Conservation (phyloP, 2,113 vertebrate genomes). For the Tetraodon nigroviridis region DNA sequence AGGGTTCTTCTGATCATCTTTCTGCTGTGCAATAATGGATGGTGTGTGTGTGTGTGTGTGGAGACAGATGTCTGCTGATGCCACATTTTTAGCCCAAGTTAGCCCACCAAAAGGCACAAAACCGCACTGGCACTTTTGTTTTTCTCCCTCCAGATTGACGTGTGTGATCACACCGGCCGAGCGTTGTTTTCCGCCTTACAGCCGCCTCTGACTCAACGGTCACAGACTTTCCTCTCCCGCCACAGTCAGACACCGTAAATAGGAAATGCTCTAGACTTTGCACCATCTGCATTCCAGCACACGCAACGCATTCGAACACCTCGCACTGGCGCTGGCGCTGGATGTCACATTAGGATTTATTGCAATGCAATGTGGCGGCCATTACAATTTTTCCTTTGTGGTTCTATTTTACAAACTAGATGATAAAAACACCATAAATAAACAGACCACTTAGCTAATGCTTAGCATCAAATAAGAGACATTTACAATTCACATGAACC, state of each 20-base stretch:
- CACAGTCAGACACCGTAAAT: constrained; percentile 26
- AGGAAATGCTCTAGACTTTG: constrained; percentile 3
- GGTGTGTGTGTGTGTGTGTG: constrained; percentile 12
- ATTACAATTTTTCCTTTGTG: constrained; percentile 78
- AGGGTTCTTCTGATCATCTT: constrained; percentile 71
- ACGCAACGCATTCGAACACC: neutral
- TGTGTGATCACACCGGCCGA: constrained; percentile 49
- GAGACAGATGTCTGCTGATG: constrained; percentile 81
- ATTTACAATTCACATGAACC: constrained; percentile 49
- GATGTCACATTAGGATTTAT: constrained; percentile 81
- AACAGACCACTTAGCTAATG: constrained; percentile 95
- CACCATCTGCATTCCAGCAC: neutral
- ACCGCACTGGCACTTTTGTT: constrained; percentile 50
- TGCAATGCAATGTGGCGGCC: constrained; percentile 85
- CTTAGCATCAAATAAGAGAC: constrained; percentile 66
- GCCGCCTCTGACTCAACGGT: constrained; percentile 44
- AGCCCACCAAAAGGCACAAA: constrained; percentile 58
- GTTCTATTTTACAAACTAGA: constrained; percentile 98
- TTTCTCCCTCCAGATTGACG: constrained; percentile 29
- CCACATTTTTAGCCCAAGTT: constrained; percentile 69
- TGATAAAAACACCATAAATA: constrained; percentile 99
- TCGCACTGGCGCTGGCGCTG: constrained; percentile 28
- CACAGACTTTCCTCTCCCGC: constrained; percentile 34
- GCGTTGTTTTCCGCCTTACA: constrained; percentile 43
- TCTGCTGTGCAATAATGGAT: constrained; percentile 22